Conservation (phyloP, 2,797 vertebrate genomes). For the Rhinichthys osculus region DNA sequence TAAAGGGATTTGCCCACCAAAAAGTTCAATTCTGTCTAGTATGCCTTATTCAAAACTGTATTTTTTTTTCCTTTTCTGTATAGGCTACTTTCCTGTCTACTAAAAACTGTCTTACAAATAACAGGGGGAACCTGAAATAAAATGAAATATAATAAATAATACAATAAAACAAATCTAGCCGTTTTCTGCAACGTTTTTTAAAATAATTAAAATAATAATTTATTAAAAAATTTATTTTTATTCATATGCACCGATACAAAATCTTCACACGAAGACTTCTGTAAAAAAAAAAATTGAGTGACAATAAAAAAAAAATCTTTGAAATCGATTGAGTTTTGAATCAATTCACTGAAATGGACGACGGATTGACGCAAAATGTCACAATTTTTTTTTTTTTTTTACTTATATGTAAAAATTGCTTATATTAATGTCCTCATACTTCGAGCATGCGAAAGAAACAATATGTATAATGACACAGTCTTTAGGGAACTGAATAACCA, state of each 20-base stretch:
- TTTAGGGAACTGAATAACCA: not conserved
- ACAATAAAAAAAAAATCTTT: not conserved
- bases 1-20: too few species aligned
- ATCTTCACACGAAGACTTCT: not conserved
- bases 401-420: not conserved
- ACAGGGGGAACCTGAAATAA: too few species aligned
- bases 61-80: not conserved
- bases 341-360: not conserved
- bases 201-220: not conserved
- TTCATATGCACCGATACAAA: not conserved
- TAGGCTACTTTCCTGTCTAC: not conserved
- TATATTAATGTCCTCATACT: not conserved
- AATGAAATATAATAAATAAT: not conserved
- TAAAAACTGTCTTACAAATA: not conserved
- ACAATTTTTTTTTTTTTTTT: too few species aligned
- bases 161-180: not conserved
- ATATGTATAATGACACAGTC: not conserved
- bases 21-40: too few species aligned
- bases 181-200: not conserved
- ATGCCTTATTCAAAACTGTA: not conserved
- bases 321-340: not conserved
- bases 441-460: not conserved
- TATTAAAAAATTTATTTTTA: not conserved
- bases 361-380: not conserved
- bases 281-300: not conserved